Base-by-base conservation (phyloP, 1,140 invertebrate genomes). In the Macrocentrus cingulum region DNA sequence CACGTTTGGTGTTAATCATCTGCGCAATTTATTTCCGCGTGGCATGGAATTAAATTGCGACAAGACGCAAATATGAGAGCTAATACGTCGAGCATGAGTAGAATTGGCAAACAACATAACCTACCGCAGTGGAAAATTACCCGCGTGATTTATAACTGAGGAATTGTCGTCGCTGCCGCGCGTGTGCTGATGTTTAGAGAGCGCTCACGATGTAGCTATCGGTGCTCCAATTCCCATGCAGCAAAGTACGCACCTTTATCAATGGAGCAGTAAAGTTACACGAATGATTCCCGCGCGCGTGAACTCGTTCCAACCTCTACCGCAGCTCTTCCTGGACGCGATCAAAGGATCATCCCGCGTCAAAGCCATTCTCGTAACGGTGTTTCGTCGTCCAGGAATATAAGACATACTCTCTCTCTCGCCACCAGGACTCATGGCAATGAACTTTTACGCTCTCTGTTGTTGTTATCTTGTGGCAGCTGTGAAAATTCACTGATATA, bases 181-280 rank as follows among this genome's bases (percentile, higher is more conserved):
- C 3, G 1, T 11, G 11, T 42, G 45, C 37, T 25, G 19, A 20
- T 48, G 20, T 44, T 44, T 11, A n/a, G n/a, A 29, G 9, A 56
- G 19, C 54, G 9, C 36, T 19, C 37, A 20, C 18, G 44, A 36
- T 25, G 36, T 49, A 44, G 39, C n/a, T 11, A 6, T 7, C 29
- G 56, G 56, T 63, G 61, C 51, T 63, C 61, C 53, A 63, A 53
- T 63, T 63, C 61, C 61, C 61, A 63, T 57, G 61, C 25, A 60
- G 29, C 54, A 25, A 48, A 36, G 29, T 39, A 56, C 54, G 54
- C 54, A 56, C 18, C 32, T 56, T 22, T 56, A 51, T 51, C 1
- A n/a, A 48, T 20, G 22, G 23, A 45, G 37, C 2, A 23, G 46
- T 9, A 13, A 32, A 50, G 25, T 29, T 29, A 29, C 25, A 29